Base-by-base conservation (phyloP, 2,113 vertebrate genomes). In the Mesocricetus auratus region DNA sequence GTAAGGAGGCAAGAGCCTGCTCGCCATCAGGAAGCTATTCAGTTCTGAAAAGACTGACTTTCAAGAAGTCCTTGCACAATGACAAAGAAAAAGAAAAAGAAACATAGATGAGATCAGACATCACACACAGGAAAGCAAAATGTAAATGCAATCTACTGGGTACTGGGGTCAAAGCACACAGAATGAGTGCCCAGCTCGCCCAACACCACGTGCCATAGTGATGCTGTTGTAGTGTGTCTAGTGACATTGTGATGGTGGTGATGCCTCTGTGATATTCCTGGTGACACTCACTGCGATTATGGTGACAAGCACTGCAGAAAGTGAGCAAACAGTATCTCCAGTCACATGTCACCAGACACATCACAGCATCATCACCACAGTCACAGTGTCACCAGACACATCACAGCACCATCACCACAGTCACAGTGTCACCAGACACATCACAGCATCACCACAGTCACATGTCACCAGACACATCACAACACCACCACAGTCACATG, bases 281-380 rank as follows among this genome's bases (percentile, higher is more conserved):
- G 71, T 39, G n/a, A n/a, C 10, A 73, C 24, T 39, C 10, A 73
- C 24, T 39, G 22, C n/a, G 9, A 39, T n/a, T 73, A 21, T 36
- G 11, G 22, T 73, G 71, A 36, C 15, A 56, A 81, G 39, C 33
- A 47, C 60, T 12, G 29, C 8, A 69, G 33, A 29, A 83, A 62
- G 13, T 26, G 24, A 83, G 79, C 24, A 29, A 1, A 24, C n/a
- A 29, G 16, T 71, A 8, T 22, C 36, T 21, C 36, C 10, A 58
- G 77, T 79, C 47, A 78, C 21, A 12, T 78, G 9, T 50, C 47
- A 33, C 77, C 47, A 53, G 74, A 36, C 31, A 79, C 47, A 79
- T 4, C 77, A 53, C 2, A 10, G 15, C 5, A 2, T 3, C 1
- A 9, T 53, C 26, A 11, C 29, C 47, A 33, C 42, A 4, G 16